phyloP scores from a whole-genome alignment of 2,888 invertebrate genomes.

The Craniophora ligustri region DNA sequence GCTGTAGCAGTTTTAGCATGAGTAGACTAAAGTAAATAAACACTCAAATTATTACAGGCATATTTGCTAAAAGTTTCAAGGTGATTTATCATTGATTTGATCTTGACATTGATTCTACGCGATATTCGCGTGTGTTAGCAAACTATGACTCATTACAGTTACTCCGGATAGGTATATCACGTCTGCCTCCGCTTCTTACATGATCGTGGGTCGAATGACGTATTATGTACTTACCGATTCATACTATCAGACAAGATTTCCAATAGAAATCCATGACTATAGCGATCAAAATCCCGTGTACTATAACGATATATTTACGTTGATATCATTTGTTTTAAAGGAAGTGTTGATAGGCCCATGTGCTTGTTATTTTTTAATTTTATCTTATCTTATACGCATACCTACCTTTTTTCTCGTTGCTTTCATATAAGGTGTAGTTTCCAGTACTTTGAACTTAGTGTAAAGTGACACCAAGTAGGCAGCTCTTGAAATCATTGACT shows the following conservation, averaged over 20 bases:
- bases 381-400: conserved; percentile 29
- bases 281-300: conserved; percentile 15
- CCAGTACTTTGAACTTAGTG: not conserved
- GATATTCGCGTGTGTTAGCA: conserved; percentile 49
- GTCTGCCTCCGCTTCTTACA: conserved; percentile 42
- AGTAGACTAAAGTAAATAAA: not conserved
- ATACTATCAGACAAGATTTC: conserved; percentile 29
- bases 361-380: conserved; percentile 27
- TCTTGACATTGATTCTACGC: conserved; percentile 74
- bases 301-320: not conserved
- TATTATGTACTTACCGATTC: conserved; percentile 31
- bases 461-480: not conserved
- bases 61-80: conserved; percentile 46
- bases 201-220: conserved; percentile 46
- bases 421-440: conserved; percentile 6
- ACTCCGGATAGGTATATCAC: conserved; percentile 63
- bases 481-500: conserved; percentile 7
- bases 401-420: conserved; percentile 27
- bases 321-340: conserved; percentile 17
- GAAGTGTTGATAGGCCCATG: conserved; percentile 24
- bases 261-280: conserved; percentile 13
- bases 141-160: conserved; percentile 64
- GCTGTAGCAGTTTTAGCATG: not conserved
- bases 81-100: conserved; percentile 60
- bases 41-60: conserved; percentile 10